Evolutionary conservation across 2,888 invertebrate species (phyloP).

Genomic region (Lasioglossum marginatum): DNA sequence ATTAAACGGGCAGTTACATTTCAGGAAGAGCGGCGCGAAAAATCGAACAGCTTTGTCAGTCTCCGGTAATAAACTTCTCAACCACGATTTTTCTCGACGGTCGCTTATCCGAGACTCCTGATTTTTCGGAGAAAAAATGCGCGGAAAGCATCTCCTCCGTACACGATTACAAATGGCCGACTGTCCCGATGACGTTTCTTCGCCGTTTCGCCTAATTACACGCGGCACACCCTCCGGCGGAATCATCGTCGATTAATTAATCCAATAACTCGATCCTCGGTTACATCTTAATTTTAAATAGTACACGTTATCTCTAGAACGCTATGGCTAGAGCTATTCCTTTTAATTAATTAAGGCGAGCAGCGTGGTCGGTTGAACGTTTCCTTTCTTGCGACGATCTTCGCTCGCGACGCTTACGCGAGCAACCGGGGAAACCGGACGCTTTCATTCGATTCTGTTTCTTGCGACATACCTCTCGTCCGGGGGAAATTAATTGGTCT

Average conservation of each 20-base stretch:
- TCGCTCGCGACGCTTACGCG: slow-evolving; percentile 48
- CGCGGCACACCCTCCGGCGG: slow-evolving; percentile 9
- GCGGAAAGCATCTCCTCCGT: not conserved
- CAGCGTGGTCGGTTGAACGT: slow-evolving; percentile 73
- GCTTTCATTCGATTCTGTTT: slow-evolving; percentile 1
- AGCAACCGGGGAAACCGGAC: not conserved
- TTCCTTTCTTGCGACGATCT: slow-evolving; percentile 56
- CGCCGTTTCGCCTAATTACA: slow-evolving; percentile 20
- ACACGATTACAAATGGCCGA: slow-evolving; percentile 32
- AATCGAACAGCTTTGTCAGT: not conserved
- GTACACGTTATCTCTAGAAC: slow-evolving; percentile 61
- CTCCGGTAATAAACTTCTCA: not conserved
- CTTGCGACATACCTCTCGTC: not conserved
- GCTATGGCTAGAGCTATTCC: slow-evolving; percentile 67
- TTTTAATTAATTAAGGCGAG: slow-evolving; percentile 75
- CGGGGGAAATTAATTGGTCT: slow-evolving; percentile 4
- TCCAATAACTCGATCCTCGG: slow-evolving; percentile 45
- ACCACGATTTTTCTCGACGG: not conserved
- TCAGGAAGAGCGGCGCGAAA: not conserved
- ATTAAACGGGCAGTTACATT: not conserved
- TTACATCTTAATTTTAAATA: slow-evolving; percentile 55
- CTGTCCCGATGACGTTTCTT: not conserved
- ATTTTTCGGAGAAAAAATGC: not conserved
- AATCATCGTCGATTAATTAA: slow-evolving; percentile 56
- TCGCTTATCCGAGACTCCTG: not conserved